Evolutionary conservation across 2,113 vertebrate species (phyloP).

Genomic region (Oxyura jamaicensis): DNA sequence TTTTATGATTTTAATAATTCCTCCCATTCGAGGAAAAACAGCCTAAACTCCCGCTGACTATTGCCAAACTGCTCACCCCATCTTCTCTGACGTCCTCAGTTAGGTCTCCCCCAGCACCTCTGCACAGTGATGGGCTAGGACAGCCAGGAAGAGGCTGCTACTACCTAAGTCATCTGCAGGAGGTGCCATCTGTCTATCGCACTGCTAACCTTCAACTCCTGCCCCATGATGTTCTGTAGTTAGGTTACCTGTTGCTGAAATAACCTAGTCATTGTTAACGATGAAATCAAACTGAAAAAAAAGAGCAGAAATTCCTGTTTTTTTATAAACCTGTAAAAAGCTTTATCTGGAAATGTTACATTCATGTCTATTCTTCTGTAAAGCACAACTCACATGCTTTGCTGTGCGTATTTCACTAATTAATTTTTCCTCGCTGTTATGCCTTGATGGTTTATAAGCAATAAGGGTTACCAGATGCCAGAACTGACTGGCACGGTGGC

Average conservation of each 20-base stretch:
- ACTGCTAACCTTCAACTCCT: neutral
- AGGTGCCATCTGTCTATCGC: neutral
- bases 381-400: neutral
- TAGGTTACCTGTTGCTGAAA: neutral
- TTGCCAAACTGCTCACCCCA: neutral
- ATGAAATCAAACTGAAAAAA: neutral
- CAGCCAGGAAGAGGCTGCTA: neutral
- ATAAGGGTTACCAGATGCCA: neutral
- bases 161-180: accelerated
- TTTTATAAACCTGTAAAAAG: neutral
- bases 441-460: neutral
- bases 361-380: accelerated
- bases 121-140: neutral
- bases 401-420: accelerated
- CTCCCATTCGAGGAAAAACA: neutral
- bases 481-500: accelerated
- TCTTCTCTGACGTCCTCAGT: neutral
- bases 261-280: no score
- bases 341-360: neutral
- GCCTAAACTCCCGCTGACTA: neutral
- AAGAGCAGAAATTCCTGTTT: neutral
- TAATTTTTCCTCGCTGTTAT: neutral
- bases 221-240: neutral
- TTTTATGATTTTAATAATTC: neutral
- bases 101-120: neutral